Conservation (phyloP, 2,113 vertebrate genomes). For the Xerus inauris region DNA sequence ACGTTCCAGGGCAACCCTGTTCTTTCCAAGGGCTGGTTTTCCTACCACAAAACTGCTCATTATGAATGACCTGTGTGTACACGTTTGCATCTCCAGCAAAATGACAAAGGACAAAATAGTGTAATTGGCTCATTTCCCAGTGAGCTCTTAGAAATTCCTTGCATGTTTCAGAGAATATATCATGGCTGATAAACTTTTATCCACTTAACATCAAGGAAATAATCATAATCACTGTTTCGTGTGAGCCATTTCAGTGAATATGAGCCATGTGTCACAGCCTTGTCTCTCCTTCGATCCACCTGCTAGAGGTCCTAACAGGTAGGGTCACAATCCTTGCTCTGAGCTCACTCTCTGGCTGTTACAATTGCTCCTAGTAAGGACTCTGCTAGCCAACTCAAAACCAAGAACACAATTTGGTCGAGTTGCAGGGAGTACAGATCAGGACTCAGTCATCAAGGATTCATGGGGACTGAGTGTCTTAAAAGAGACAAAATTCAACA, state of each 20-base stretch:
- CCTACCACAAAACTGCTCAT: conserved; percentile 22
- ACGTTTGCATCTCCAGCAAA: conserved; percentile 61
- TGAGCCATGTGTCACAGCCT: neutral
- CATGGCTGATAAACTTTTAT: conserved; percentile 45
- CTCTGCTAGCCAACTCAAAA: neutral
- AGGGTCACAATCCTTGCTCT: neutral
- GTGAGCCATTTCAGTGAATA: neutral
- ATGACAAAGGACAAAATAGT: conserved; percentile 65
- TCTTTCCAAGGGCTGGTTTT: conserved; percentile 24
- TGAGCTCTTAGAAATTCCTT: conserved; percentile 50
- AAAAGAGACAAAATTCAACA: neutral
- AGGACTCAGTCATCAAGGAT: neutral
- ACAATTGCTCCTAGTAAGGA: neutral
- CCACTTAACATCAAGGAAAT: conserved; percentile 52
- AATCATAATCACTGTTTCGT: neutral
- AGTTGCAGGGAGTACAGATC: neutral
- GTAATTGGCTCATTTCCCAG: conserved; percentile 61
- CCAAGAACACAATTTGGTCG: neutral
- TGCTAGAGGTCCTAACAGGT: neutral
- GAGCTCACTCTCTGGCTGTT: neutral
- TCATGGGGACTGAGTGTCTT: neutral
- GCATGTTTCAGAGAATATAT: conserved; percentile 47
- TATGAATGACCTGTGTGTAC: conserved; percentile 57
- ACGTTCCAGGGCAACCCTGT: neutral
- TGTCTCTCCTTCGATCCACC: neutral